Evolutionary conservation across 2,113 vertebrate genomes (phyloP).

Genomic region (Mobula hypostoma): DNA sequence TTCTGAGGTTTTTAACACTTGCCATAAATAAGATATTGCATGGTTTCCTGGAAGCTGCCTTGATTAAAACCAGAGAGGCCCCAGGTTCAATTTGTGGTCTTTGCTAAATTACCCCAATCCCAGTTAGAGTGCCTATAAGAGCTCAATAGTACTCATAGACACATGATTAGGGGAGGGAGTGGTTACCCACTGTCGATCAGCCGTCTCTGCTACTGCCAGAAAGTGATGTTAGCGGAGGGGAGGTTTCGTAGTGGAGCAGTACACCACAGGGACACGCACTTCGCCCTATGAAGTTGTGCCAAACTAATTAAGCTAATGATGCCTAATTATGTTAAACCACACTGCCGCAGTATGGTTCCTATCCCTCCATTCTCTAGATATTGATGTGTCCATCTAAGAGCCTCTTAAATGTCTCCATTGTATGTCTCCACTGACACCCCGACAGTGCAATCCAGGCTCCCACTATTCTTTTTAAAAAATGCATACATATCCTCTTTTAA

Average conservation of each 20-base stretch:
- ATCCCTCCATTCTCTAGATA: too few relatives aligned
- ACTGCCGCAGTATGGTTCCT: too few relatives aligned
- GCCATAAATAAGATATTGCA: not conserved
- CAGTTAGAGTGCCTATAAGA: not conserved
- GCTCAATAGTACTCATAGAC: not conserved
- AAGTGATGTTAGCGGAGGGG: not conserved
- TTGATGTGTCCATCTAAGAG: too few relatives aligned
- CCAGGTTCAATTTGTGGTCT: not conserved
- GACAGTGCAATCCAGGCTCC: too few relatives aligned
- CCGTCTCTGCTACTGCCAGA: not conserved
- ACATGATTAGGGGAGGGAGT: not conserved
- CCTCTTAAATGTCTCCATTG: too few relatives aligned
- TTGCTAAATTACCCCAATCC: not conserved
- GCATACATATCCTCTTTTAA: too few relatives aligned
- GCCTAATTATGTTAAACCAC: too few relatives aligned
- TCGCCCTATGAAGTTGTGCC: too few relatives aligned
- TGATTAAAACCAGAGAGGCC: not conserved
- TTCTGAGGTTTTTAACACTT: not conserved
- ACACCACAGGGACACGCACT: too few relatives aligned
- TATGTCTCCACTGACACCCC: too few relatives aligned
- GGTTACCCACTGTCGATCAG: not conserved
- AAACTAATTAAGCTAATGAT: too few relatives aligned
- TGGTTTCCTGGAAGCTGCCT: not conserved
- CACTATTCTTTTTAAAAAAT: too few relatives aligned
- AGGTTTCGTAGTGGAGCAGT: not conserved